Percentiles rank a stretch among this genome's conserved stretches.
Conservation (phyloP, 2,113 vertebrate genomes). For the Mus spicilegus region DNA sequence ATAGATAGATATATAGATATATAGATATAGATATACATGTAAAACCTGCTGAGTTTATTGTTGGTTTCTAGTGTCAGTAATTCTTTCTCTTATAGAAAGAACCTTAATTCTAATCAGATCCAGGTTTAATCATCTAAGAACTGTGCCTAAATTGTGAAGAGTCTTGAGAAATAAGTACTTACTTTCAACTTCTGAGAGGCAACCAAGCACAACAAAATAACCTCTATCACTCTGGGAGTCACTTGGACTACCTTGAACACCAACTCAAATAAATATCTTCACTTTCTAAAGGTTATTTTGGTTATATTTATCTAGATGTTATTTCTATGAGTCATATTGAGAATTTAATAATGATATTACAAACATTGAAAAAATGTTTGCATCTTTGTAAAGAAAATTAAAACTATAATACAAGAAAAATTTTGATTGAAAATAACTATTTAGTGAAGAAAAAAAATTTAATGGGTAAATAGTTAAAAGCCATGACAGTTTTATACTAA, state of each 20-base stretch:
- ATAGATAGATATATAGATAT: too few species aligned
- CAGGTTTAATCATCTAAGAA: too few species aligned
- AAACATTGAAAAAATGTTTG: background rate
- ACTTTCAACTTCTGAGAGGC: background rate
- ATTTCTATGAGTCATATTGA: background rate
- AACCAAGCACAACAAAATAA: background rate
- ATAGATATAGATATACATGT: too few species aligned
- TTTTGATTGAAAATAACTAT: background rate
- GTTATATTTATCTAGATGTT: background rate
- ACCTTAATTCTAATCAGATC: too few species aligned
- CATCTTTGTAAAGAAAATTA: background rate
- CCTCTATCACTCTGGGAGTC: background rate
- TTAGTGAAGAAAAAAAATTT: background rate
- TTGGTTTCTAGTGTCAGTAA: too few species aligned
- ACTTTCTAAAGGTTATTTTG: background rate
- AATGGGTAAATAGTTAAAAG: conserved; percentile 6
- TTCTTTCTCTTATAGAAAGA: too few species aligned
- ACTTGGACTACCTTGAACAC: background rate
- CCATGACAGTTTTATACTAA: background rate
- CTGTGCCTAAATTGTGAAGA: background rate
- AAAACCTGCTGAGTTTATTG: too few species aligned
- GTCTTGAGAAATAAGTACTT: background rate
- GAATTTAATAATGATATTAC: background rate
- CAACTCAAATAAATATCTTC: background rate
- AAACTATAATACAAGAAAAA: background rate